Evolutionary conservation across 2,113 vertebrate species (phyloP).

Genomic region (Leuciscus idus): DNA sequence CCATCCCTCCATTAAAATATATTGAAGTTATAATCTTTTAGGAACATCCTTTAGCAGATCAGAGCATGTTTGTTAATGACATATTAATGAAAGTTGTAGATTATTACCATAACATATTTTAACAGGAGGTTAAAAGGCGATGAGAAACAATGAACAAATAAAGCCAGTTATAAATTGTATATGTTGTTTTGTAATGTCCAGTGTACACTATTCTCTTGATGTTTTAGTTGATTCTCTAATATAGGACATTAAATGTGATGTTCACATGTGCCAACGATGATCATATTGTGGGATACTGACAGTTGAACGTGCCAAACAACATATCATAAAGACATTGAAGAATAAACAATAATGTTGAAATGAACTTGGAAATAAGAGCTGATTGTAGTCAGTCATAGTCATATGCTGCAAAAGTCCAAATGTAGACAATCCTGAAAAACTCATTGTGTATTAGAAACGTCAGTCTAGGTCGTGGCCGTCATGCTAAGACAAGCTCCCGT

Average conservation of each 20-base stretch:
- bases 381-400: not conserved
- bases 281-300: slow-evolving; percentile 5
- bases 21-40: not conserved
- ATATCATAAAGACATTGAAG: not conserved
- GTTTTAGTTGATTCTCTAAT: not conserved
- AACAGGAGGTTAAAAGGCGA: not conserved
- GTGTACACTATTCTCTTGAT: not conserved
- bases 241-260: not conserved
- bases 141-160: not conserved
- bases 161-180: not conserved
- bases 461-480: slow-evolving; percentile 12
- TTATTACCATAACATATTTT: not conserved
- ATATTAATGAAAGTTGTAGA: not conserved
- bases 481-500: slow-evolving; percentile 41
- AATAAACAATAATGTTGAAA: not conserved
- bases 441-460: not conserved
- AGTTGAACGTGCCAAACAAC: not conserved
- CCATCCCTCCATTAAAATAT: not conserved
- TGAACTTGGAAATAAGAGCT: slow-evolving; percentile 11
- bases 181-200: not conserved
- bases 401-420: not conserved
- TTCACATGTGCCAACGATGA: slow-evolving; percentile 1
- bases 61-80: not conserved
- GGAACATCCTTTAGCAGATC: not conserved
- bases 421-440: slow-evolving; percentile 6